Conservation (phyloP, 2,797 vertebrate species). For the Phaenicophaeus curvirostris region DNA sequence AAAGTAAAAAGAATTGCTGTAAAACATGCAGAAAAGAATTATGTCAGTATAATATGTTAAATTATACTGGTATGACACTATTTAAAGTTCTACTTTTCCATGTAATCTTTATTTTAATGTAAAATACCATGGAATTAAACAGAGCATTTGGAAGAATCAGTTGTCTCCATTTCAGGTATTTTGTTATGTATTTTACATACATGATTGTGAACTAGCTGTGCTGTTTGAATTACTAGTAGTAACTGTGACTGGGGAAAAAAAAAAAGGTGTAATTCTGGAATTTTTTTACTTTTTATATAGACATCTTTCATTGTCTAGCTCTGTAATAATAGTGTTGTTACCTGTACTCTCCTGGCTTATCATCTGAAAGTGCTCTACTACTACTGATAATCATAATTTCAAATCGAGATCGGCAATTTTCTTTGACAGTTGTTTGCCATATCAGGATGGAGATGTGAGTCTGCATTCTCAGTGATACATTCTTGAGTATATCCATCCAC, state of each 20-base stretch:
- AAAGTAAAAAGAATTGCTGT: neutral
- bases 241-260: neutral
- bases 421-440: neutral
- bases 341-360: neutral
- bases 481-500: neutral
- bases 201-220: neutral
- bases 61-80: neutral
- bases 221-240: neutral
- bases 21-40: neutral
- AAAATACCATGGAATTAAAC: neutral
- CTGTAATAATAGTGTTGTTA: neutral
- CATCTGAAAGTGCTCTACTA: neutral
- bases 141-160: neutral
- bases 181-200: neutral
- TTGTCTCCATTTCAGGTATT: neutral
- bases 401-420: neutral
- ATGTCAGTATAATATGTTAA: neutral
- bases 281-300: neutral
- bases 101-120: slow-evolving; percentile 10
- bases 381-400: neutral
- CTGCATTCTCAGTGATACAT: neutral
- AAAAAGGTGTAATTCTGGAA: neutral
- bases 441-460: neutral
- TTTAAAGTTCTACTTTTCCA: neutral
- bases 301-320: neutral